Evolutionary conservation across 1,140 invertebrate genomes (phyloP), one percentile per base, ranked within the genome.

Genomic region (Tetragnatha versicolor): DNA sequence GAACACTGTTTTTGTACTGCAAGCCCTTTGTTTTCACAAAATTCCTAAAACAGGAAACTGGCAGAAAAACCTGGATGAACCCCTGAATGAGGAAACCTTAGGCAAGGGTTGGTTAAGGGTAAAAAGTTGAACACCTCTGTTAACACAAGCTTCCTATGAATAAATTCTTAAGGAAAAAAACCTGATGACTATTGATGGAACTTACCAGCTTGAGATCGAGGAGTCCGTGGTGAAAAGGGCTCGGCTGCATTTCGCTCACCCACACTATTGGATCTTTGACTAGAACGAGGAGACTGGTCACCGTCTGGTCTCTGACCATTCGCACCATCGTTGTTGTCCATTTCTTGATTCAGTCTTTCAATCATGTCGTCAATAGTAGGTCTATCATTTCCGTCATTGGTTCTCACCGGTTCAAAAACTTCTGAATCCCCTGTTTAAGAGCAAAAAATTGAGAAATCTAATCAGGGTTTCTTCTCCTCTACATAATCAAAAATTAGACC

Each of bases 281-380:
- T 60, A 60, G 76, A 79, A 33, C 27, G 45, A n/a, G 76, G 65
- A 42, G 76, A 79, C 6, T 20, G 49, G 25, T 51, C 14, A 37
- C 25, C 14, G 49, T 42, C 63, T 20, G 42, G 1, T 25, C 45
- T 39, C 9, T 12, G 7, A 12, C 42, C 29, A 49, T 17, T 49
- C 25, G 3, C 17, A 63, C 17, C 22, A 17, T 58, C 37, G 42
- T 53, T 37, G 2, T 55, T 14, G n/a, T 35, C 39, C 17, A 35
- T 35, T 77, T 87, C 83, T 45, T 86, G 82, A 25, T 91, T 92
- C 49, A 94, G 85, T 22, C 90, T 89, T 79, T 91, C 89, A 60
- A 93, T 93, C 86, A 93, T 88, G 65, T 90, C 87, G 84, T 93
- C 92, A 65, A 93, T 91, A 68, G 91, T 91, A 0, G 90, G 91